Evolutionary conservation across 92 coral and sea anemone genomes (phyloP), one percentile per base, ranked within the genome.

Genomic region (Plumapathes pennacea): DNA sequence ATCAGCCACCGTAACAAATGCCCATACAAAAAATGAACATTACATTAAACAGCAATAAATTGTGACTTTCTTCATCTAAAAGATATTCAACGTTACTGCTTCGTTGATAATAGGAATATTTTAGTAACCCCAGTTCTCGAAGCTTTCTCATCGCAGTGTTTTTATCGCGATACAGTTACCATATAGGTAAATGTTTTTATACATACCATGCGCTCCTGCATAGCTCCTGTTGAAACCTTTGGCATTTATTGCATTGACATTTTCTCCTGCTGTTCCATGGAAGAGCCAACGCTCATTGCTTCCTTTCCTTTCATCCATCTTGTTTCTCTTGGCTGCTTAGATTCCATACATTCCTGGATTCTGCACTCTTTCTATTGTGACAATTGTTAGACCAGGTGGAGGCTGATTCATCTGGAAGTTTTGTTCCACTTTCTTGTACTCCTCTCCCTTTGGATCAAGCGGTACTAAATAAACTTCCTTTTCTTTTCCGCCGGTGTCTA

Each of bases 251-350:
- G 27, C 40, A 10, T 30, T 32, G 25, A 41, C 44, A 47, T 34
- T 75, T 8, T 19, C 39, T 10, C 24, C 59, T 28, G 53, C 21
- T 14, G 69, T 75, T 18, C 82, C 82, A 38, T 66, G 82, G 33
- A 75, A 75, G 3, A 75, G 56, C 39, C 4, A 27, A 42, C 3
- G 47, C 38, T 75, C 75, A n/a, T 75, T 75, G 36, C 69, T 56
- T 38, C 71, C 80, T n/a, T 57, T 63, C 23, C 56, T 45, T n/a
- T 78, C 85, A 10, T 78, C 90, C 85, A 78, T 71, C 50, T 67
- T 50, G n/a, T 64, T 69, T 47, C 51, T 79, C 13, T 52, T 68
- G 9, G 68, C 38, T 8, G 77, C 72, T 13, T 72, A 84, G 17
- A 54, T 39, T 34, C 74, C 73, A 43, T 37, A 78, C 32, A 71